phyloP scores from a whole-genome alignment of 2,888 invertebrate genomes.

The Latrodectus hesperus region DNA sequence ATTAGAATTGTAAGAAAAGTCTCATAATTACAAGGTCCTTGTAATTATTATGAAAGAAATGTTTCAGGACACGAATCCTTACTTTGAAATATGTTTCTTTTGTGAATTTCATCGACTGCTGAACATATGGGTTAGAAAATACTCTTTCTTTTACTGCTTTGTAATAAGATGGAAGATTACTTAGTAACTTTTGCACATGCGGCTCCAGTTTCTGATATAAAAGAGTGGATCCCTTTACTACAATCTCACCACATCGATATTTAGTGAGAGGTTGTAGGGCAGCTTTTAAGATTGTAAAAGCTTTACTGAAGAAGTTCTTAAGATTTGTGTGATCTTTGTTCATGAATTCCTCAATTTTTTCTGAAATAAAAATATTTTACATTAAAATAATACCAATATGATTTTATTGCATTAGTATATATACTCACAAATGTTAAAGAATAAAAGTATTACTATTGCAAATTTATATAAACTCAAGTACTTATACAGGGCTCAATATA shows the following conservation, averaged over 20 bases:
- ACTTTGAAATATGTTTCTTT: constrained; percentile 30
- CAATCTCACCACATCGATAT: constrained; percentile 45
- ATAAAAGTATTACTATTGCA: too few relatives aligned
- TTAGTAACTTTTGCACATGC: constrained; percentile 22
- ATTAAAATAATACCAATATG: too few relatives aligned
- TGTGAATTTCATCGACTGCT: constrained; percentile 3
- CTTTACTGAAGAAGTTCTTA: constrained; percentile 24
- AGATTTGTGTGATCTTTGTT: constrained; percentile 23
- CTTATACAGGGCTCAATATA: too few relatives aligned
- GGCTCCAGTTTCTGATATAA: constrained; percentile 30
- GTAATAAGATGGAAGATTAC: constrained; percentile 30
- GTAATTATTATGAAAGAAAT: too few relatives aligned
- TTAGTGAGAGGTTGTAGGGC: constrained; percentile 41
- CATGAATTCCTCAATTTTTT: constrained; percentile 24
- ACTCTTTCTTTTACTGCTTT: constrained; percentile 8
- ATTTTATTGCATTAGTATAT: too few relatives aligned
- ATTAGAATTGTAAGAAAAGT: too few relatives aligned
- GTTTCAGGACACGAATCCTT: neutral
- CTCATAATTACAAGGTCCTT: too few relatives aligned
- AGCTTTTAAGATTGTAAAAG: constrained; percentile 28
- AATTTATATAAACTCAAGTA: too few relatives aligned
- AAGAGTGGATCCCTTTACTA: constrained; percentile 33
- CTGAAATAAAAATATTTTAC: constrained; percentile 19
- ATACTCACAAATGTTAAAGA: too few relatives aligned
- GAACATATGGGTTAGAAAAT: constrained; percentile 14